Evolutionary conservation across 2,888 invertebrate genomes (phyloP).

Genomic region (Drosophila pseudotakahashii): DNA sequence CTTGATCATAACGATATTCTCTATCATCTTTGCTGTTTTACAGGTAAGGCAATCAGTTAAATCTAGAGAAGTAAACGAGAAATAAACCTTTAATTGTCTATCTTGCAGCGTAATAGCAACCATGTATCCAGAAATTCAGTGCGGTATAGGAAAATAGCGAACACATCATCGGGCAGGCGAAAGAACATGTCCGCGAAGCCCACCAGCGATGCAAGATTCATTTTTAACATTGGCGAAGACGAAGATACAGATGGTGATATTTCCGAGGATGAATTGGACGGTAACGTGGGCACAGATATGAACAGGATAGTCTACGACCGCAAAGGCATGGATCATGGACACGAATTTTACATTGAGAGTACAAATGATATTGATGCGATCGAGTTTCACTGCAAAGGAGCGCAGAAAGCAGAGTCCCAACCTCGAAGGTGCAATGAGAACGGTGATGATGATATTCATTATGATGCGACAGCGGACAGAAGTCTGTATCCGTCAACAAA

Average conservation of each 20-base stretch:
- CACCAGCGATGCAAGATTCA: constrained; percentile 68
- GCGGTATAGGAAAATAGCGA: constrained; percentile 81
- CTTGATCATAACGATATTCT: constrained; percentile 89
- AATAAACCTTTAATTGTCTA: constrained; percentile 3
- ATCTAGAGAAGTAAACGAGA: background rate
- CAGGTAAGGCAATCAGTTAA: constrained; percentile 86
- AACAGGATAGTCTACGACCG: constrained; percentile 58
- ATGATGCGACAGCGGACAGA: constrained; percentile 23
- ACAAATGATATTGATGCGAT: constrained; percentile 76
- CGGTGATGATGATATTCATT: constrained; percentile 17
- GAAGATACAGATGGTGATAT: constrained; percentile 65
- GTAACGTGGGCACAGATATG: constrained; percentile 12
- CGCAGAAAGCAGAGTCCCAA: constrained; percentile 12
- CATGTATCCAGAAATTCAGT: constrained; percentile 77
- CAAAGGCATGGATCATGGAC: constrained; percentile 57
- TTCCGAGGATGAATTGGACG: constrained; percentile 51
- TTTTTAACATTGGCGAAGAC: constrained; percentile 67
- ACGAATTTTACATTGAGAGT: constrained; percentile 72
- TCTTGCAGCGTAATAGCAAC: constrained; percentile 80
- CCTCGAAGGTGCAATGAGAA: constrained; percentile 12
- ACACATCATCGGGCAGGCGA: constrained; percentile 55
- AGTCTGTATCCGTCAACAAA: constrained; percentile 11
- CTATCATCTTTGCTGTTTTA: constrained; percentile 89
- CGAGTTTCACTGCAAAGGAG: constrained; percentile 62
- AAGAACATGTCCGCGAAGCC: constrained; percentile 57